Evolutionary conservation across 2,113 vertebrate genomes (phyloP), one percentile per base, ranked within the genome.

Genomic region (Mobula hypostoma): DNA sequence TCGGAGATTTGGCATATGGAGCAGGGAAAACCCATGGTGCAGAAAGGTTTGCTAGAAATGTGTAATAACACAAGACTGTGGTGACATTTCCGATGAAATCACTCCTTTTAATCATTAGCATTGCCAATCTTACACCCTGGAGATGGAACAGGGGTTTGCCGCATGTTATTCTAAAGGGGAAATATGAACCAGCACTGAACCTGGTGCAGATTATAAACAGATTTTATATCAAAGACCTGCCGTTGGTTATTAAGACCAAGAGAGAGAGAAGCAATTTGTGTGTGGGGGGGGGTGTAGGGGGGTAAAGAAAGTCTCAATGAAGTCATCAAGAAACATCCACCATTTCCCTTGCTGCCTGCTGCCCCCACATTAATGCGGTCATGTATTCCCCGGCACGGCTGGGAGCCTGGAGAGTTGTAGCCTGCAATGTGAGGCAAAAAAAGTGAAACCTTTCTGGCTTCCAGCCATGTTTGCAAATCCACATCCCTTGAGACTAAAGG

Each of bases 131-230:
- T 0, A 14, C 15, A 63, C 58, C 29, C 61, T 66, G 27, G 14
- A 29, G 85, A 88, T 17, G 58, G 15, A 14, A 32, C 27, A 17
- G 7, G 85, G 27, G 15, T 88, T 61, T 66, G 85, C 29, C 15
- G 85, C 29, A 66, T 7, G 58, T n/a, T 88, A 66, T 88, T 88
- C 85, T 5, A 63, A n/a, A n/a, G 58, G 56, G 85, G 29, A 88
- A 66, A 66, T 63, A 63, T 88, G 58, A 88, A 87, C 27, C 83
- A 63, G 83, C 14, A 27, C 58, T n/a, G 29, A 87, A 88, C 14
- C 27, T 66, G 58, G 61, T n/a, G 61, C 85, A 88, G 85, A 66
- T 88, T 88, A 63, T 66, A 88, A 88, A 88, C 85, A 88, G 58
- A 88, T 88, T 88, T 88, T 0, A 61, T 15, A 88, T 88, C 85